These are phyloP conservation scores for Morus bassanus DNA, from an alignment of 2,797 vertebrate species.

Conservation along the genomic window DNA sequence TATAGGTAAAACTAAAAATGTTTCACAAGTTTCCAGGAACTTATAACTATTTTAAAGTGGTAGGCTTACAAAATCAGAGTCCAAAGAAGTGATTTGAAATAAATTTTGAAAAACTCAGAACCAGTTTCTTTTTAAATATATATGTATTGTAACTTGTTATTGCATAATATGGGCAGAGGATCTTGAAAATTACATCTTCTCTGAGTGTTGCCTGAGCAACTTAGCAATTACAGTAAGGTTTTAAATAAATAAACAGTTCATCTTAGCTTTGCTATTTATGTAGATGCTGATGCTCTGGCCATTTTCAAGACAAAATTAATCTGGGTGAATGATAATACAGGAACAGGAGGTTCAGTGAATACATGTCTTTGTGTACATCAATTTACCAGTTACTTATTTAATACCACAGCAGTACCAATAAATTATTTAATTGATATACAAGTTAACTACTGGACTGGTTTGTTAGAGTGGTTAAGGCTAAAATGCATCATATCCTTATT, in stretches of 20 bases:
- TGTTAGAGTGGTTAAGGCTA: neutral
- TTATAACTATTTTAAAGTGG: neutral
- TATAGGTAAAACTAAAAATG: neutral
- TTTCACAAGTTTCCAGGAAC: neutral
- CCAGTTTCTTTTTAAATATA: neutral
- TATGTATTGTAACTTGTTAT: neutral
- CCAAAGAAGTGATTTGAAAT: neutral
- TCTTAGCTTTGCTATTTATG: neutral
- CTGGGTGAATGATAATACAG: neutral
- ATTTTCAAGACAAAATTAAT: neutral
- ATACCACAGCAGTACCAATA: neutral
- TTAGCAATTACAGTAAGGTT: neutral
- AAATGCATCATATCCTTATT: neutral
- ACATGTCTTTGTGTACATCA: neutral
- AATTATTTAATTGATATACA: neutral
- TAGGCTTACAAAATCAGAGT: neutral
- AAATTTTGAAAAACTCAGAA: neutral
- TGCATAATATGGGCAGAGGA: neutral
- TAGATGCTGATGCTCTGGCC: neutral
- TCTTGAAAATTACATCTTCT: neutral
- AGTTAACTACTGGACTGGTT: neutral
- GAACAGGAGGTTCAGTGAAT: neutral
- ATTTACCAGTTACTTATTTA: neutral
- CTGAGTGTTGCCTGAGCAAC: neutral
- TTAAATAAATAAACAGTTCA: neutral